Base-by-base conservation (phyloP, 2,797 vertebrate species). In the Lacerta bilineata region DNA sequence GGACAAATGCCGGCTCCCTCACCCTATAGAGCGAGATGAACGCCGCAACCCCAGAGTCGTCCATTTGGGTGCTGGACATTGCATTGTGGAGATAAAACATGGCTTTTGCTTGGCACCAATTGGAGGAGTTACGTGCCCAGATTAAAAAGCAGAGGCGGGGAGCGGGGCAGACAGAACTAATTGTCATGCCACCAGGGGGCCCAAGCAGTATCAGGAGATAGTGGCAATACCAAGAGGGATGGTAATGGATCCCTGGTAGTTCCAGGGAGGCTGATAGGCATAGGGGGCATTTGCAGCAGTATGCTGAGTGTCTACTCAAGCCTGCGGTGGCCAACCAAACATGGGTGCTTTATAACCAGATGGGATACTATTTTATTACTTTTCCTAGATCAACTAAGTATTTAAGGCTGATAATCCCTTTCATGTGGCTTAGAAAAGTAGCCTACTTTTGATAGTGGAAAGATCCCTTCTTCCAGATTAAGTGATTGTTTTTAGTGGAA, bases 401-500 rank as follows among this genome's bases (percentile, higher is more conserved):
- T 77, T 66, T 92, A 75, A 18, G 0, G 0, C 33, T 87, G 89
- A 77, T 1, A 72, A 72, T 39, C 5, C 36, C n/a, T 25, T 41
- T 41, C 3, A 46, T 41, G 50, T 81, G 33, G n/a, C 13, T 11
- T 46, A 68, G n/a, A 41, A 81, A 66, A 66, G 13, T 36, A 39
- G 9, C 25, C n/a, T 18, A 17, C 23, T 50, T 59, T 39, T n/a
- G 59, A 11, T 25, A 33, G 10, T 29, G n/a, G 29, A 68, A 50
- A 39, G 43, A 68, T 41, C 7, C 4, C 25, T 71, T 59, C 8
- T 13, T 81, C 27, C 41, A 85, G 43, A 68, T 81, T 80, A 64
- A 85, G 43, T 86, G 85, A 27, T 80, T 87, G 43, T 59, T 69
- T 84, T 27, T 89, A 74, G 81, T 41, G 87, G 87, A 87, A 89